Conservation (phyloP, 2,888 invertebrate genomes). For the Tryphoninae sp. region DNA sequence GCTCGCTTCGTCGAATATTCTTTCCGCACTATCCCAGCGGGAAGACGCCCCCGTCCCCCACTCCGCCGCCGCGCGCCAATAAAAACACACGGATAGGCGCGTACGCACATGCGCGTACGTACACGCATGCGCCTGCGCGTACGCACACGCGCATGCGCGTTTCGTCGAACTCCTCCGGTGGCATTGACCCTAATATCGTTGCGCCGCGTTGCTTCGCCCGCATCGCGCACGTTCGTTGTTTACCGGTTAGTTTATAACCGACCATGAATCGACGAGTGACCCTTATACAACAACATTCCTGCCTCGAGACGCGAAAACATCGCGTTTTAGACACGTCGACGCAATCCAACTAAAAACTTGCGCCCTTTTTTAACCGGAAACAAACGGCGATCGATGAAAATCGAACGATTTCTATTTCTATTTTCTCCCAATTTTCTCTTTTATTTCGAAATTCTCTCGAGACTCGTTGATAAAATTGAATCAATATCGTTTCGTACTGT, state of each 20-base stretch:
- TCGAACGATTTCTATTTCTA: no score
- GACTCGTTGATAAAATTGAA: no score
- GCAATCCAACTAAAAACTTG: no score
- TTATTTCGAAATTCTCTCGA: no score
- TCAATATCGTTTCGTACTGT: no score
- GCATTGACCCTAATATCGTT: slow-evolving; percentile 72
- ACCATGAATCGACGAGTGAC: slow-evolving; percentile 70
- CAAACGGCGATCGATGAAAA: no score
- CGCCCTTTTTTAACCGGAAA: no score
- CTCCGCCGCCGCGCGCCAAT: no score
- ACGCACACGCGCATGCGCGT: not conserved
- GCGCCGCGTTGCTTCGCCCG: slow-evolving; percentile 24
- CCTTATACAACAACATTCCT: slow-evolving; percentile 70
- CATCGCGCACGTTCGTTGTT: slow-evolving; percentile 70
- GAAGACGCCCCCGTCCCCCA: not conserved
- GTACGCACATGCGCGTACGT: no score
- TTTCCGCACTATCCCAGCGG: not conserved
- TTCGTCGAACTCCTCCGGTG: slow-evolving; percentile 62
- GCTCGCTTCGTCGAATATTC: not conserved
- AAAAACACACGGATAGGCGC: no score
- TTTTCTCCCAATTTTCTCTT: not conserved
- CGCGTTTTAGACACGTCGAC: not conserved
- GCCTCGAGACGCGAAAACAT: slow-evolving; percentile 62
- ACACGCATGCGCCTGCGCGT: not conserved
- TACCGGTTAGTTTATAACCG: slow-evolving; percentile 71